Conservation (phyloP, 2,797 vertebrate genomes). For the Balearica regulorum region DNA sequence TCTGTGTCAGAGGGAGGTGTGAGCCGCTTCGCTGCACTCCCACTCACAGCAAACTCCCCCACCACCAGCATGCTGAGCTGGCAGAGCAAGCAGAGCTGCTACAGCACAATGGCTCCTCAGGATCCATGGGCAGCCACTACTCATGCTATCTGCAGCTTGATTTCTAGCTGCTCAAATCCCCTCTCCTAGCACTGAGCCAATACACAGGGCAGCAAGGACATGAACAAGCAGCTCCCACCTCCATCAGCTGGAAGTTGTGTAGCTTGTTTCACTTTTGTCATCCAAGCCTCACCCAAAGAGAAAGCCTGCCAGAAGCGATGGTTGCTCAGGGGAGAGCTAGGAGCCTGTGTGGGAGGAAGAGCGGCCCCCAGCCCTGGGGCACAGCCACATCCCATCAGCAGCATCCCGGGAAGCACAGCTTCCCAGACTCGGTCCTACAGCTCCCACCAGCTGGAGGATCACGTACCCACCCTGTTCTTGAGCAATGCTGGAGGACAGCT, state of each 20-base stretch:
- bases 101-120: neutral
- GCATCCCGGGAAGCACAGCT: neutral
- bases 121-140: neutral
- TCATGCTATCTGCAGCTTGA: neutral
- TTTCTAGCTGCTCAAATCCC: neutral
- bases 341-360: neutral
- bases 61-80: neutral
- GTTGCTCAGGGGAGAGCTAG: neutral
- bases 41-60: neutral
- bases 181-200: neutral
- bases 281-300: neutral
- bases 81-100: neutral
- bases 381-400: neutral
- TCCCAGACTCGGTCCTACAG: neutral
- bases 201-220: neutral
- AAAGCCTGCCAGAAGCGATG: neutral
- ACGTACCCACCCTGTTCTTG: fast-evolving
- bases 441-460: neutral
- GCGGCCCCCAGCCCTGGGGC: neutral
- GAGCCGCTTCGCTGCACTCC: neutral
- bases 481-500: neutral
- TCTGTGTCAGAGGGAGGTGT: neutral
- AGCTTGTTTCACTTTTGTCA: neutral
- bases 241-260: neutral
- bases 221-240: neutral